A percentile compares a stretch with the other conserved stretches of the same genome.
phyloP scores from a whole-genome alignment of 2,113 vertebrate species.

The Bothrops jararaca region DNA sequence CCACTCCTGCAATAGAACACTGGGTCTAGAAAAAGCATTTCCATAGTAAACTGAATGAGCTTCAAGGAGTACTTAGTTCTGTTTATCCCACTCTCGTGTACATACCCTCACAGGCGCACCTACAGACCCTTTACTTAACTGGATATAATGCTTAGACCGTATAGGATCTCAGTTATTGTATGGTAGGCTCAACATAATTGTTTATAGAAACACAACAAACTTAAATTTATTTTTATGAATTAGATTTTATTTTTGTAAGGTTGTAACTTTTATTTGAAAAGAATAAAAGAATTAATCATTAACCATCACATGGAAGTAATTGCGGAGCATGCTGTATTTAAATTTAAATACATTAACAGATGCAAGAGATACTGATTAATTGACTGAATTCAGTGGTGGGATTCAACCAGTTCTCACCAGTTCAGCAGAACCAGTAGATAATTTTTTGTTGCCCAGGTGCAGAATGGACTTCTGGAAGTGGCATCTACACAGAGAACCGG shows the following conservation, averaged over 20 bases:
- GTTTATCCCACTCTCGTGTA: neutral
- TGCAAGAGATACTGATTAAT: neutral
- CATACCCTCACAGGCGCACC: neutral
- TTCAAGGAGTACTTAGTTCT: neutral
- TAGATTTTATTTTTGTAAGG: constrained; percentile 3
- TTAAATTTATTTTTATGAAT: neutral
- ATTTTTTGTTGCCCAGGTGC: no score
- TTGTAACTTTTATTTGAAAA: neutral
- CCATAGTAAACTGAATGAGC: neutral
- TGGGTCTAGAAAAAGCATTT: neutral
- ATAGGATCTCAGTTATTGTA: neutral
- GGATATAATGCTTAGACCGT: neutral
- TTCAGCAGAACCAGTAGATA: no score
- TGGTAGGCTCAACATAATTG: neutral
- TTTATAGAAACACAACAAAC: neutral
- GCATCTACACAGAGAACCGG: no score
- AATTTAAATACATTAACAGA: neutral
- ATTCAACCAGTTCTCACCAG: no score
- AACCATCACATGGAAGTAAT: neutral
- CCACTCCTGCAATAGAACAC: neutral
- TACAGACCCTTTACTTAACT: neutral
- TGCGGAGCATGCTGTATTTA: neutral
- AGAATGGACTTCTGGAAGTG: no score
- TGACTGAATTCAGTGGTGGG: neutral
- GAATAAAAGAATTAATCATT: neutral